Evolutionary conservation across 2,113 vertebrate genomes (phyloP), one percentile per base, ranked within the genome.

Genomic region (Phocoena sinus): DNA sequence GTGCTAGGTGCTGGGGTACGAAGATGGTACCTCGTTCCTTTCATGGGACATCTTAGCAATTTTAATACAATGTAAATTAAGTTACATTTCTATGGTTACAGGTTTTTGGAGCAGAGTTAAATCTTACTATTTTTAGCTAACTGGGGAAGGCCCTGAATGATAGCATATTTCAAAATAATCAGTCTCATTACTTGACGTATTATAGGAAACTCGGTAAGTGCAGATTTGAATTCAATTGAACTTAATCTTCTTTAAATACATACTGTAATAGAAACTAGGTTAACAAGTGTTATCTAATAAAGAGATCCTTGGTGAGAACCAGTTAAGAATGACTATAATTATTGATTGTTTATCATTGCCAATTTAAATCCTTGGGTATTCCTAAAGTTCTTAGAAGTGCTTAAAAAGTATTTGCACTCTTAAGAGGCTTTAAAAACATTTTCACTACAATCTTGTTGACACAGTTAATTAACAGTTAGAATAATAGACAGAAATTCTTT

Each of bases 381-480:
- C 89, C 84, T 88, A 28, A 86, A 97, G 84, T 41, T 91, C 85
- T 97, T 94, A 93, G 77, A 82, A 79, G 77, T 73, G 33, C 91
- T 97, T 97, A 88, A 91, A 97, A 97, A 63, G 23, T 56, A 76
- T 86, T 93, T 97, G 95, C 86, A 67, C 89, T 95, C 95, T 96
- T 90, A 96, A 95, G 95, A 94, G 86, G 80, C 93, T 94, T 95
- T 82, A 53, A 94, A 94, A 84, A 85, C 84, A 47, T 89, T 56
- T 92, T 80, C 63, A 91, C 63, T 83, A 70, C 62, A 31, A 71
- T 89, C 82, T 91, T 87, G 82, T 95, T 96, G 86, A 96, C 94
- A 95, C 15, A 62, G 77, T 91, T 97, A 97, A 98, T 97, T 94
- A 95, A 53, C 95, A 95, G 88, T 86, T 92, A 89, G 95, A 95